These are phyloP conservation scores for Parauchenoglanis punctatus DNA, from an alignment of 2,797 vertebrate species.

Conservation along the genomic window DNA sequence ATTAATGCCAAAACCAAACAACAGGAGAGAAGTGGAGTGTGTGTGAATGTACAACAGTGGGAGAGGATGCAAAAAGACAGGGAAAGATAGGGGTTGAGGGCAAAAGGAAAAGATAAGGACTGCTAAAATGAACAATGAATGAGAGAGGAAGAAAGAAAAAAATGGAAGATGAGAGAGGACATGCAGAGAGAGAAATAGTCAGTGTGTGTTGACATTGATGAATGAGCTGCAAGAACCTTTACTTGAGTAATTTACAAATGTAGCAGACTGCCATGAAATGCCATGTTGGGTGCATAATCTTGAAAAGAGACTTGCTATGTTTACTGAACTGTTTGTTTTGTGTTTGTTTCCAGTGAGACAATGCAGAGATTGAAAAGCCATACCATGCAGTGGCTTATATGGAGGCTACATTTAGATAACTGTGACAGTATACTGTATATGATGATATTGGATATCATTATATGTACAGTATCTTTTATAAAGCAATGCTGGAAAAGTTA, in stretches of 20 bases:
- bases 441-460: background rate
- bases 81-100: background rate
- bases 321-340: background rate
- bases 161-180: background rate
- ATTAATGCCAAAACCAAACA: background rate
- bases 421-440: background rate
- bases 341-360: background rate
- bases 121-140: background rate
- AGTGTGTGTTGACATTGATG: constrained; percentile 64
- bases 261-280: constrained; percentile 21
- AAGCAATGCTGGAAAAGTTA: background rate
- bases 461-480: background rate
- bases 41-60: no score
- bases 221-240: constrained; percentile 72
- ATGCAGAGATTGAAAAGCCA: background rate
- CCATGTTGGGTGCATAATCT: background rate
- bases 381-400: background rate
- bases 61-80: background rate
- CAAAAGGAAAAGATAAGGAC: background rate
- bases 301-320: background rate
- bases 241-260: constrained; percentile 70
- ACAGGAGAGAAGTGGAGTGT: background rate
- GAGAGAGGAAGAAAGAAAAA: constrained; percentile 1
- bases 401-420: background rate
- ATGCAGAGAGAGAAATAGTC: constrained; percentile 15